Evolutionary conservation across 1,140 invertebrate genomes (phyloP).

Genomic region (Elysia chlorotica): DNA sequence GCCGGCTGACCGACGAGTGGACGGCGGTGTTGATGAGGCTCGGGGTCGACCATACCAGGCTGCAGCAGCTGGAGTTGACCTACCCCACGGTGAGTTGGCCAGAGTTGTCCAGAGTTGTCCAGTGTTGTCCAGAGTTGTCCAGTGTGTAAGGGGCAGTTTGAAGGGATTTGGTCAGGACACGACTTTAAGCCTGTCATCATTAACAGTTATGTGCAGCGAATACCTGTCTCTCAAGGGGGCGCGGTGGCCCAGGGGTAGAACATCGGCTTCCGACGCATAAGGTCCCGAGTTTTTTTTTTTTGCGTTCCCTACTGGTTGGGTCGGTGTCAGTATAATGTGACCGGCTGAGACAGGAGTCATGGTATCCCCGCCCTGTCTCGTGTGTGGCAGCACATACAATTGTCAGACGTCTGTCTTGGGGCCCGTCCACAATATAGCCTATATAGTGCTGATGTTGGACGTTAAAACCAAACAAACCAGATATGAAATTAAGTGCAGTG

Average conservation of each 20-base stretch:
- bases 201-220: not conserved
- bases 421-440: not conserved
- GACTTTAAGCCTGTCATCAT: not conserved
- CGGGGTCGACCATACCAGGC: slow-evolving; percentile 38
- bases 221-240: too few species aligned
- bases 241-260: too few species aligned
- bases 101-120: not conserved
- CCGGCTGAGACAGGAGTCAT: not conserved
- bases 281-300: too few species aligned
- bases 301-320: too few species aligned
- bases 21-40: slow-evolving; percentile 34
- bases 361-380: not conserved
- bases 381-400: not conserved
- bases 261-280: too few species aligned
- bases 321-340: not conserved
- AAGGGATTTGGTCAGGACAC: not conserved
- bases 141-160: not conserved
- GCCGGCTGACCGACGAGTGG: slow-evolving; percentile 47
- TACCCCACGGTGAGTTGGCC: slow-evolving; percentile 27
- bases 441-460: not conserved
- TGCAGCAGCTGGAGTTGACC: slow-evolving; percentile 49
- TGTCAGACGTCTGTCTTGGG: not conserved
- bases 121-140: not conserved
- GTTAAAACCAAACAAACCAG: not conserved
- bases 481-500: not conserved